These are phyloP conservation scores for Actias luna DNA, from an alignment of 2,888 invertebrate species.

Conservation along the genomic window DNA sequence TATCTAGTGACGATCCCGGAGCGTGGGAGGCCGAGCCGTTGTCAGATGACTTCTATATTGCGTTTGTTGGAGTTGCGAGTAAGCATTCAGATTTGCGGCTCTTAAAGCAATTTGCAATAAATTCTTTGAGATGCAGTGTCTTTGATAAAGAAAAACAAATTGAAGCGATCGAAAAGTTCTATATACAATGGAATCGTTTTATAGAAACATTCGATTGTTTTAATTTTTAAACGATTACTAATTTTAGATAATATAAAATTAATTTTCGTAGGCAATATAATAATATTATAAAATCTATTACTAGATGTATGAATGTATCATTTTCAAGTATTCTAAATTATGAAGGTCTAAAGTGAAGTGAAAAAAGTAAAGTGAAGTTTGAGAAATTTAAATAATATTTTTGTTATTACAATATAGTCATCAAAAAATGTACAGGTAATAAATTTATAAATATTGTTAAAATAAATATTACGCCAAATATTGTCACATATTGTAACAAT, in stretches of 20 bases:
- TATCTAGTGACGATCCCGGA: conserved; percentile 91
- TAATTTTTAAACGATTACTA: background rate
- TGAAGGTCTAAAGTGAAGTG: too few relatives aligned
- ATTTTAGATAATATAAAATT: too few relatives aligned
- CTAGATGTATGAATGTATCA: too few relatives aligned
- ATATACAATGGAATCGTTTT: conserved; percentile 81
- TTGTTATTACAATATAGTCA: too few relatives aligned
- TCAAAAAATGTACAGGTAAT: too few relatives aligned
- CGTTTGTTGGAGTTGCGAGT: conserved; percentile 88
- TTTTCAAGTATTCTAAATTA: too few relatives aligned
- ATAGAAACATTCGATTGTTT: conserved; percentile 43
- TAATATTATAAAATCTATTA: too few relatives aligned
- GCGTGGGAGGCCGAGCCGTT: conserved; percentile 88
- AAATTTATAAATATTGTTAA: background rate
- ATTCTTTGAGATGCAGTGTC: conserved; percentile 87
- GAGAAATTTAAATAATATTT: too few relatives aligned
- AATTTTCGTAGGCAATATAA: too few relatives aligned
- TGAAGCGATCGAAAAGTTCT: conserved; percentile 77
- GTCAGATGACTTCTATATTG: conserved; percentile 89
- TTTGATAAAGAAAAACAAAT: conserved; percentile 72
- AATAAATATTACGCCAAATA: background rate
- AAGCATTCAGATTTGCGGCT: conserved; percentile 84
- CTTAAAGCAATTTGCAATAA: conserved; percentile 87
- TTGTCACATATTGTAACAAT: too few relatives aligned
- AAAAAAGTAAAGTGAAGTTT: too few relatives aligned